Conservation (phyloP, 1,140 invertebrate genomes). For the Aricia agestis region DNA sequence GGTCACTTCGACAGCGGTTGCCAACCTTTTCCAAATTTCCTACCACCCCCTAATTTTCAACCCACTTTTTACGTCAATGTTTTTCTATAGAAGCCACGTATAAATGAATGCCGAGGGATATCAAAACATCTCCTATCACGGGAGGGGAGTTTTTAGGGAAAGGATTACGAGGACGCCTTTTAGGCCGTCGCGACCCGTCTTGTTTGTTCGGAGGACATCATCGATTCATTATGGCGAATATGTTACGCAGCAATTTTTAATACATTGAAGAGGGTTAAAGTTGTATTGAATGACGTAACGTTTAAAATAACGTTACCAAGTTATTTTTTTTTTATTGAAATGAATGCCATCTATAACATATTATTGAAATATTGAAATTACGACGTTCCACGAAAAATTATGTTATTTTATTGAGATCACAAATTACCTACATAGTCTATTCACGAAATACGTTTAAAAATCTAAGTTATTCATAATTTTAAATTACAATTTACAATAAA, state of each 20-base stretch:
- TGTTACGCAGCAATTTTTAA: slow-evolving; percentile 13
- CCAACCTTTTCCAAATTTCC: slow-evolving; percentile 55
- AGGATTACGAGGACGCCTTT: slow-evolving; percentile 56
- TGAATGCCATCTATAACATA: no score
- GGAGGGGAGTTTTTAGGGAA: slow-evolving; percentile 55
- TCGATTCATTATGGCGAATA: slow-evolving; percentile 11
- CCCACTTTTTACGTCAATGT: slow-evolving; percentile 74
- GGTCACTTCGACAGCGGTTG: slow-evolving; percentile 72
- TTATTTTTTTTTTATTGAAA: no score
- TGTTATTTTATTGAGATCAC: no score
- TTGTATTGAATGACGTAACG: background rate
- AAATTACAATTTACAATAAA: no score
- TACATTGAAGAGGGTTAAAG: slow-evolving; percentile 22
- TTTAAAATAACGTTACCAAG: no score
- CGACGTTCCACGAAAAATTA: no score
- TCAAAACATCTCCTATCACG: slow-evolving; percentile 69
- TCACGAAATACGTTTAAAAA: no score
- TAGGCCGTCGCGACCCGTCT: slow-evolving; percentile 43
- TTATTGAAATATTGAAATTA: no score
- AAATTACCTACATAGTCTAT: no score
- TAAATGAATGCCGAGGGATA: slow-evolving; percentile 66
- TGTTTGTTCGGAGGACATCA: slow-evolving; percentile 34
- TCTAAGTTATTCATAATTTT: no score
- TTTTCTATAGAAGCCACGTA: slow-evolving; percentile 68
- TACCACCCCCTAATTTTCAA: slow-evolving; percentile 52